Base-by-base conservation (phyloP, 2,888 invertebrate species). In the Oscheius sp. region DNA sequence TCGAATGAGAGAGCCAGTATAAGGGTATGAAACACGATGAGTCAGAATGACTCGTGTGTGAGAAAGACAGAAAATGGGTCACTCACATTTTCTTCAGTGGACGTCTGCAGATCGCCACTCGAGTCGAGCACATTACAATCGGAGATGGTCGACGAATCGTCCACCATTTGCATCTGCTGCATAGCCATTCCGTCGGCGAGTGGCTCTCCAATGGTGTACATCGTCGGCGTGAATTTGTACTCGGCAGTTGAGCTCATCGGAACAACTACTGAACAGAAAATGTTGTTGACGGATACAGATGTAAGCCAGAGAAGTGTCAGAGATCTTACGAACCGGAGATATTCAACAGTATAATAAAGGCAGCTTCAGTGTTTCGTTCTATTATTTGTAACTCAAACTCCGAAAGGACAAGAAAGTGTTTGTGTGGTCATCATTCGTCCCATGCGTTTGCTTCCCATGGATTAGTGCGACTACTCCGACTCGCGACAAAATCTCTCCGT, bases 31-130 rank as follows among this genome's bases (percentile, higher is more conserved):
- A 7, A 42, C 42, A 42, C 7, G 42, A 42, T 42, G 42, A 42
- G 42, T 42, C 42, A 42, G 42, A 7, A 42, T 42, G 42, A 42
- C 42, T 42, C 42, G 42, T 7, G 3, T 3, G 4, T 42, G 42
- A 7, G 42, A 42, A 42, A 42, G 42, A 42, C 42, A 42, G 7
- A 7, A 42, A 42, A 42, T 7, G 2, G 55, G 35, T 10, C 21
- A 63, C 60, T 63, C 37, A 74, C 73, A 58, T 66, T 74, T 35
- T 74, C 73, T 10, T 74, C 73, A 0, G 33, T 13, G n/a, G 58
- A 66, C 21, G 73, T 66, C 53, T 57, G 66, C 11, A 68, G 58
- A 10, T 66, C 68, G 11, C 68, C 68, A 21, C 55, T 55, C 21
- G 53, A 55, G 35, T 73, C 65, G 21, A 63, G 63, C 2, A 42